Evolutionary conservation across 2,113 vertebrate genomes (phyloP).

Genomic region (Nesoenas mayeri): DNA sequence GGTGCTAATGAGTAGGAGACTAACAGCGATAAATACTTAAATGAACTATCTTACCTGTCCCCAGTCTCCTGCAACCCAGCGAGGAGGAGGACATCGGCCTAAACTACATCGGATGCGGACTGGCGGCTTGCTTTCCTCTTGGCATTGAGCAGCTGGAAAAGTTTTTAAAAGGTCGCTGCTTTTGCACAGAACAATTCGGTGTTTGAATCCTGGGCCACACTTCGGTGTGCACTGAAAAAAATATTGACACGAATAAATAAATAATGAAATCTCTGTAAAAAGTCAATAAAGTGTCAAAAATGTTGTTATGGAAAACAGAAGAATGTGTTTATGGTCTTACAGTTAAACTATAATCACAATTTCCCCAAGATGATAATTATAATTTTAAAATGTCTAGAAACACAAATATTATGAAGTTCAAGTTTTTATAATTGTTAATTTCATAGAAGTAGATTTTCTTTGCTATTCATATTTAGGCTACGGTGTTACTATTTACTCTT

Average conservation of each 20-base stretch:
- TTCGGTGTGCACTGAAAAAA: constrained; percentile 90
- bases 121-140: constrained; percentile 88
- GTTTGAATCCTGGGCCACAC: constrained; percentile 95
- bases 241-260: background rate
- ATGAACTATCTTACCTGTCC: constrained; percentile 83
- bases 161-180: constrained; percentile 94
- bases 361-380: background rate
- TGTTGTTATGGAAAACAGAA: background rate
- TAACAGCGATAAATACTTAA: background rate
- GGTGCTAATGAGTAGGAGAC: background rate
- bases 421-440: background rate
- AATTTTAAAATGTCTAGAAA: background rate
- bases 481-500: background rate
- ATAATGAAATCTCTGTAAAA: background rate
- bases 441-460: background rate
- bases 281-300: background rate
- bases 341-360: background rate
- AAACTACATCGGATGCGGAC: constrained; percentile 92
- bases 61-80: constrained; percentile 97
- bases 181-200: constrained; percentile 95
- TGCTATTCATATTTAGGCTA: background rate
- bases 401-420: background rate
- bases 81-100: constrained; percentile 92
- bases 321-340: background rate
- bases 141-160: constrained; percentile 86